Percentiles rank a stretch among this genome's conserved stretches.
Conservation (phyloP, 2,113 vertebrate species). For the Pelecanoides urinatrix region DNA sequence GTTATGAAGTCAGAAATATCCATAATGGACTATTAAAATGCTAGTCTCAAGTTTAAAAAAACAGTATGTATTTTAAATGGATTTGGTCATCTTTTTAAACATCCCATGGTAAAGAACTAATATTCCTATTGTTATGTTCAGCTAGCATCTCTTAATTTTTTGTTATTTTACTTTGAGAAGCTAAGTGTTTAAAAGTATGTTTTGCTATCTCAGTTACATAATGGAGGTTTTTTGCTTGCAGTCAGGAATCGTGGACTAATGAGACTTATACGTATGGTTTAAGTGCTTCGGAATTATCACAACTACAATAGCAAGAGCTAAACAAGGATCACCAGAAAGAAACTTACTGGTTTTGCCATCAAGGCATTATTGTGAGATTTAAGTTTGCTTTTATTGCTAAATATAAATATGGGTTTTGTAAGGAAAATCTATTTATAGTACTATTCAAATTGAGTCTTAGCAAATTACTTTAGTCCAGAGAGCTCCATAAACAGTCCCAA, state of each 20-base stretch:
- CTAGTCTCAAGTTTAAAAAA: neutral
- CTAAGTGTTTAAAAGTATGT: neutral
- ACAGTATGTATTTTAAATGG: neutral
- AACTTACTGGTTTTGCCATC: conserved; percentile 39
- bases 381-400: conserved; percentile 67
- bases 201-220: neutral
- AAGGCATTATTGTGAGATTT: conserved; percentile 45
- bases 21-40: neutral
- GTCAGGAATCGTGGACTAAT: neutral
- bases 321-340: conserved; percentile 49
- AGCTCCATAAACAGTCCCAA: conserved; percentile 46
- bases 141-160: conserved; percentile 16
- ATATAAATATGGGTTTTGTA: conserved; percentile 56
- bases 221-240: conserved; percentile 35
- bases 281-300: conserved; percentile 48
- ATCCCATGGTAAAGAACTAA: neutral
- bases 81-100: neutral
- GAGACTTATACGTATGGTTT: conserved; percentile 45
- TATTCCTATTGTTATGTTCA: neutral
- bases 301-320: conserved; percentile 36
- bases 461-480: conserved; percentile 51
- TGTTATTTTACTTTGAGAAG: neutral
- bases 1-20: neutral
- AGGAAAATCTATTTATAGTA: conserved; percentile 54
- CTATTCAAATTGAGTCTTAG: conserved; percentile 48